A percentile compares a stretch with the other conserved stretches of the same genome.
phyloP scores from a whole-genome alignment of 2,797 vertebrate species.

The Pseudotriccus pelzelni region DNA sequence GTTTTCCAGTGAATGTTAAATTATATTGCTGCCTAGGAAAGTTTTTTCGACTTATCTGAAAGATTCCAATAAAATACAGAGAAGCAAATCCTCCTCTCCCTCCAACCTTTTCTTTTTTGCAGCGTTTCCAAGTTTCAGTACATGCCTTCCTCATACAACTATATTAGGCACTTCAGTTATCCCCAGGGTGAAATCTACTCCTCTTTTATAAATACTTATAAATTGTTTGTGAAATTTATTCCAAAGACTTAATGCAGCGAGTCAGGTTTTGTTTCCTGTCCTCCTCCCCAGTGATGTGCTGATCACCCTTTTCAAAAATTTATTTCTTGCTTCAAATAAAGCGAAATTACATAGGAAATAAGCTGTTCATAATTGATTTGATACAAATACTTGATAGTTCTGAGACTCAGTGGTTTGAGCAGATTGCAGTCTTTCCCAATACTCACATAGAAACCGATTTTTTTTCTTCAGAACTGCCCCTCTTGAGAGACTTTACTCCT shows the following conservation, averaged over 20 bases:
- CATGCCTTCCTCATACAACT: background rate
- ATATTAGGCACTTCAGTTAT: background rate
- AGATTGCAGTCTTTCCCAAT: background rate
- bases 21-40: background rate
- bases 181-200: background rate
- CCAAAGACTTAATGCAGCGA: background rate
- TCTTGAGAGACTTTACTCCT: background rate
- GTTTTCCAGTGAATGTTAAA: background rate
- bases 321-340: slow-evolving; percentile 25
- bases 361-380: slow-evolving; percentile 25
- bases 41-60: background rate
- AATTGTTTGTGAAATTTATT: background rate
- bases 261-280: background rate
- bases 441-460: background rate
- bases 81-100: background rate
- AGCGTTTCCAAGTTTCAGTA: background rate
- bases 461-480: background rate
- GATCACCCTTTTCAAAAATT: slow-evolving; percentile 3
- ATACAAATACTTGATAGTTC: slow-evolving; percentile 1
- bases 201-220: background rate
- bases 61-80: background rate
- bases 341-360: slow-evolving; percentile 45
- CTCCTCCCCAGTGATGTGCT: background rate
- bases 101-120: background rate
- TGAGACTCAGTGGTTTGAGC: background rate